These are phyloP conservation scores for Cardinalis cardinalis DNA, from an alignment of 2,113 vertebrate species.

Conservation along the genomic window DNA sequence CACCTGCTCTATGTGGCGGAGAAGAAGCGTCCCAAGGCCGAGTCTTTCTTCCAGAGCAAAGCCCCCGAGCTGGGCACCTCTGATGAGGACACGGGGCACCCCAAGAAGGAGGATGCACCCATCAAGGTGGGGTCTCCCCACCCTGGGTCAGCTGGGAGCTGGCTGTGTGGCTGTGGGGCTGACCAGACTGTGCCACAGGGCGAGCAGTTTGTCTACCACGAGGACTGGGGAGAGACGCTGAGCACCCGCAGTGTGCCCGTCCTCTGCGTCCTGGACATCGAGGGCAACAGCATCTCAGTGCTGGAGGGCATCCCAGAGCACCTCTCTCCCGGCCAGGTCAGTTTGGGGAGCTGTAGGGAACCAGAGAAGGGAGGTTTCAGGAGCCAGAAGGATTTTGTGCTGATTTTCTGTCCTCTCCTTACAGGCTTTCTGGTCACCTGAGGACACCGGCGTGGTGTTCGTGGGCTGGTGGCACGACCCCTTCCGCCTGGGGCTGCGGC, in stretches of 20 bases:
- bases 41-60: conserved; percentile 92
- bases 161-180: neutral
- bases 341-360: neutral
- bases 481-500: conserved; percentile 84
- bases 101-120: conserved; percentile 61
- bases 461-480: conserved; percentile 92
- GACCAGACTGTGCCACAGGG: conserved; percentile 70
- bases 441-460: conserved; percentile 91
- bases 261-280: conserved; percentile 89
- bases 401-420: neutral
- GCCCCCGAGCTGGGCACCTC: conserved; percentile 9
- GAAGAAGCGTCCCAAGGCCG: conserved; percentile 87
- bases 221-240: conserved; percentile 91
- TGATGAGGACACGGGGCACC: conserved; percentile 67
- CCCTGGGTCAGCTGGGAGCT: neutral
- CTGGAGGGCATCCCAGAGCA: conserved; percentile 87
- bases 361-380: neutral
- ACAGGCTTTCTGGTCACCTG: conserved; percentile 94
- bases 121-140: conserved; percentile 54
- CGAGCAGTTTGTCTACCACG: conserved; percentile 84
- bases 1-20: conserved; percentile 96
- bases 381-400: neutral
- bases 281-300: conserved; percentile 84
- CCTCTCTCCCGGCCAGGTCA: conserved; percentile 93
- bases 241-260: conserved; percentile 81